Evolutionary conservation across 2,797 vertebrate genomes (phyloP), one percentile per base, ranked within the genome.

Genomic region (Tadarida brasiliensis): DNA sequence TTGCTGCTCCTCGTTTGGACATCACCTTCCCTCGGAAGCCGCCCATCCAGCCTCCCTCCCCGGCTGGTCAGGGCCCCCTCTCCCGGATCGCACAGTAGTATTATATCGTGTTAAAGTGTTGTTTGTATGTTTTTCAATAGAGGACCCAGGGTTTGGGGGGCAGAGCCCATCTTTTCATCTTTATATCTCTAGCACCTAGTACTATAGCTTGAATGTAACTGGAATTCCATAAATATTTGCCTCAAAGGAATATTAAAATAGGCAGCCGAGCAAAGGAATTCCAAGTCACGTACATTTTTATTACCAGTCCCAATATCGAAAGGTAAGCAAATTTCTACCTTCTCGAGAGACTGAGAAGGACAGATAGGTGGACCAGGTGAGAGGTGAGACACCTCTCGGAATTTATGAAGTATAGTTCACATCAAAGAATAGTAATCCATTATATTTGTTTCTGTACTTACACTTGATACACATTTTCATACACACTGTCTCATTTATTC

Each of bases 401-500:
- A 54, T 65, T 71, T 65, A 67, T 22, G 63, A 80, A 26, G 33
- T 51, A 83, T 76, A 87, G 11, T 87, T 83, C 51, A 16, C 65
- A 51, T 85, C 5, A 83, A 91, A 94, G 26, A 89, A n/a, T 19
- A 80, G 35, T 39, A 84, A 67, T 33, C 56, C 3, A 4, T 70
- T 87, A 14, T 22, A 54, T 81, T 63, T 56, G 14, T 84, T 84
- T 68, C 61, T 47, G 33, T n/a, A 76, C 84, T 95, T 71, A 78
- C 1, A 35, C 11, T 87, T 30, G 82, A 28, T 26, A 28, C 3
- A 85, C 5, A 94, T 63, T 78, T 90, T 88, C 33, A 63, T 3
- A 59, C 24, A 54, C 2, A 59, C 71, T 57, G 74, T 77, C 33
- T 95, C 84, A 93, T 90, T 77, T 82, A 77, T 90, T 68, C 28